Base-by-base conservation (phyloP, 2,888 invertebrate genomes). In the Catocala fraxini region DNA sequence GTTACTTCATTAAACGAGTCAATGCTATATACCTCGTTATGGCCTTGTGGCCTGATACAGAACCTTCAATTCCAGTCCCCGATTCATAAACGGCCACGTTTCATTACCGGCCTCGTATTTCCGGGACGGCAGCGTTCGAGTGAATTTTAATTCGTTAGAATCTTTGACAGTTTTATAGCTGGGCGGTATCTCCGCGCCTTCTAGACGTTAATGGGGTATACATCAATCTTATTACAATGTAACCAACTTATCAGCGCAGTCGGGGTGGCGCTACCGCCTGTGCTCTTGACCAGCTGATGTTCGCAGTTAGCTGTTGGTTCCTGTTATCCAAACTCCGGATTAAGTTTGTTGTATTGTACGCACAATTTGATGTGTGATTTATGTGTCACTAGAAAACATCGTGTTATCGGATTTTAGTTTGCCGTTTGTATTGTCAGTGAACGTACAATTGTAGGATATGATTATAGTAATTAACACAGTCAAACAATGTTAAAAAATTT, bases 121-220 rank as follows among this genome's bases (percentile, higher is more conserved):
- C 62, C 67, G 54, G 53, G 12, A 54, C 66, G 63, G 60, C 59
- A 65, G 64, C 53, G 62, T 68, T 71, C 62, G 56, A 76, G 64
- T 67, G 63, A 71, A 63, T 71, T 77, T 75, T 69, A 77, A 74
- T 69, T 71, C 71, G 65, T 66, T 63, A 63, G 55, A 71, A 68
- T 63, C 74, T 71, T 69, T 62, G 67, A 66, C 66, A 65, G 49
- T 65, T 77, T 77, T 77, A 75, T 71, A 58, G 78, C 75, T 56
- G 12, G 12, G 46, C 48, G 63, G 35, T 56, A 69, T 74, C 60
- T 56, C 51, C 51, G 13, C 47, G 71, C 58, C n/a, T 68, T 60
- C 35, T 52, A 39, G 75, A 75, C 71, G n/a, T 74, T 77, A 69
- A 75, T 74, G 49, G 65, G 56, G 54, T 63, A 64, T 71, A 55